Evolutionary conservation across 2,797 vertebrate species (phyloP).

Genomic region (Periophthalmus magnuspinnatus): DNA sequence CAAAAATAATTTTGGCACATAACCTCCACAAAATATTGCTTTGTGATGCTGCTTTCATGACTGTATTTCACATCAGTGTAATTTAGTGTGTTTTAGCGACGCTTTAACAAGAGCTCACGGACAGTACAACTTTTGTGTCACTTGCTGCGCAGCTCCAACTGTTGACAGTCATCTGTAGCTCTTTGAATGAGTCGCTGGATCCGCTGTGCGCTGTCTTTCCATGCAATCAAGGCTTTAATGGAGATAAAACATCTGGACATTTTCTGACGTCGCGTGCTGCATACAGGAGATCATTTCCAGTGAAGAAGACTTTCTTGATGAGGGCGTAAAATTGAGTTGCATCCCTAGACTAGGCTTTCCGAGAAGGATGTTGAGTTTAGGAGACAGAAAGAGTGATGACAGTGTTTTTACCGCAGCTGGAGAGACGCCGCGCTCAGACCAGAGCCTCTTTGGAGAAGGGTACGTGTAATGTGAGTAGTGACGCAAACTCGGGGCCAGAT

Average conservation of each 20-base stretch:
- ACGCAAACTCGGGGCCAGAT: conserved; percentile 70
- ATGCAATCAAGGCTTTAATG: conserved; percentile 13
- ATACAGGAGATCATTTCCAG: conserved; percentile 52
- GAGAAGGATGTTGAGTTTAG: conserved; percentile 62
- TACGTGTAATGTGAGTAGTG: conserved; percentile 72
- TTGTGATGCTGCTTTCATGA: not conserved
- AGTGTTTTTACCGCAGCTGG: conserved; percentile 58
- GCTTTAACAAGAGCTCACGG: conserved; percentile 30
- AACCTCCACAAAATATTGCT: not conserved
- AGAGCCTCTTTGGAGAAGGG: conserved; percentile 61
- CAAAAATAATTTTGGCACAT: not conserved
- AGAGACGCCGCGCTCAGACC: conserved; percentile 58
- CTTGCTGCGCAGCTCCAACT: conserved; percentile 47
- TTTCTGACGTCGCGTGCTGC: conserved; percentile 29
- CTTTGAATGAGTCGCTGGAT: conserved; percentile 30
- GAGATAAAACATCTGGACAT: conserved; percentile 12
- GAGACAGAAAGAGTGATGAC: conserved; percentile 58
- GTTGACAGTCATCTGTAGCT: conserved; percentile 47
- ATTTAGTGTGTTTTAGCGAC: conserved; percentile 22
- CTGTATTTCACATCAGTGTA: not conserved
- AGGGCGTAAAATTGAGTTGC: conserved; percentile 39
- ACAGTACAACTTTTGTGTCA: conserved; percentile 43
- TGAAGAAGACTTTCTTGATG: conserved; percentile 41
- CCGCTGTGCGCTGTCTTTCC: conserved; percentile 9
- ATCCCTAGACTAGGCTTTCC: conserved; percentile 51